Base-by-base conservation (phyloP, 2,888 invertebrate genomes). In the Harmothoe impar region DNA sequence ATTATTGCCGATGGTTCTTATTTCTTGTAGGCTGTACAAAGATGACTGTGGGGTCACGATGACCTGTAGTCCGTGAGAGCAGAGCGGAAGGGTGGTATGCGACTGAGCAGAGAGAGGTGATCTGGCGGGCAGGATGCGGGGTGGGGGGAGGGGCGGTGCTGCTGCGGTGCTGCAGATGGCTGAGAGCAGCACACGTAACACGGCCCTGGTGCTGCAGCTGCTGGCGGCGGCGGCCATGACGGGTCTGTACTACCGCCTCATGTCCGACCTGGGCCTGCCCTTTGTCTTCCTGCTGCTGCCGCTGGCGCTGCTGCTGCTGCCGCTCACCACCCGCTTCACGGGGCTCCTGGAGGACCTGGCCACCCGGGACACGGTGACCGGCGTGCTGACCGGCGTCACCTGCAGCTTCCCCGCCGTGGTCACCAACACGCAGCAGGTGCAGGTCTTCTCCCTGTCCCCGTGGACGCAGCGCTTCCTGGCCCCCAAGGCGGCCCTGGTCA, bases 321-420 rank as follows among this genome's bases (percentile, higher is more conserved):
- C 86, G 12, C 3, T 86, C 17, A 12, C 25, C 54, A 86, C 54
- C 1, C 86, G 86, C 25, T 54, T 86, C 56, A 54, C 86, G 20
- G 1, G 23, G 0, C 56, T 86, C 0, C 33, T 86, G 52, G 56
- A 56, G 25, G 86, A 86, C 33, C n/a, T 54, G 54, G 5, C 54
- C 54, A 86, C 54, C 1, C 52, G 86, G 25, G 86, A 86, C 29
- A 86, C 86, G 17, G 86, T 86, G 54, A 86, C 86, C 17, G 86
- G 86, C 29, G 86, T 86, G 54, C 54, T 86, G 29, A 86, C 86
- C 15, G 86, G 86, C 0, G 86, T 86, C 31, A 86, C 86, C 0
- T 86, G 86, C 29, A 86, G 86, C 54, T 86, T 86, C 86, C 56
- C 56, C 7, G 52, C 29, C 3, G 86, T 86, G 5, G 86, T 86